Evolutionary conservation across 2,888 invertebrate genomes (phyloP).

Genomic region (Drosophila infuscata): DNA sequence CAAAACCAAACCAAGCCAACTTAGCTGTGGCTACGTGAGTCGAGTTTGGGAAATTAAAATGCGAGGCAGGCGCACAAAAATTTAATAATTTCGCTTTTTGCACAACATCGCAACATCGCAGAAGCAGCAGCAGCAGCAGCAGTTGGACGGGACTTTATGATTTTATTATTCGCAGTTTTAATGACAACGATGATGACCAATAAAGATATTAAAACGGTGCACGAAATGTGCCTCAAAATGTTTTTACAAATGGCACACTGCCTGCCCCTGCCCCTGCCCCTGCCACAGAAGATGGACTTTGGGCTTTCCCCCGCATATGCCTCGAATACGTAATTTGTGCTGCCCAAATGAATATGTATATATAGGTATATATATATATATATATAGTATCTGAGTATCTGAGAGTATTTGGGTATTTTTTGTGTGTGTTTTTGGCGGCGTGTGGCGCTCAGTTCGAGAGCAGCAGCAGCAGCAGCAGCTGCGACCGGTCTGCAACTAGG

Average conservation of each 20-base stretch:
- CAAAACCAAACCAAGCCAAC: constrained; percentile 26
- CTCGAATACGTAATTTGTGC: constrained; percentile 60
- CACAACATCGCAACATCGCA: constrained; percentile 41
- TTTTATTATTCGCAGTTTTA: constrained; percentile 78
- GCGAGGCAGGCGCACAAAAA: constrained; percentile 66
- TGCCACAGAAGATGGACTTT: constrained; percentile 22
- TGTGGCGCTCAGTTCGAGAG: constrained; percentile 62
- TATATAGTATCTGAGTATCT: background rate
- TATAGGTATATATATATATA: constrained; percentile 49
- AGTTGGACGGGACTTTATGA: constrained; percentile 55
- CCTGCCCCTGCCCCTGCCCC: constrained; percentile 21
- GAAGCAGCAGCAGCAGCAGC: constrained; percentile 10
- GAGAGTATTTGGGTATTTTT: constrained; percentile 46
- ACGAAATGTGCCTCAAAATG: constrained; percentile 77
- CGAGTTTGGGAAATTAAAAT: constrained; percentile 60
- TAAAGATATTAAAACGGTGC: constrained; percentile 81
- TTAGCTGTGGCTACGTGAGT: constrained; percentile 64
- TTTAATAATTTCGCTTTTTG: constrained; percentile 82
- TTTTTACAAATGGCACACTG: constrained; percentile 71
- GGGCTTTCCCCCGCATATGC: constrained; percentile 67
- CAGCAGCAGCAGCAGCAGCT: constrained; percentile 18
- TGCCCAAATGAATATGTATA: constrained; percentile 68
- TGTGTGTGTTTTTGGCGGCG: constrained; percentile 40
- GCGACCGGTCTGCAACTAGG: constrained; percentile 11
- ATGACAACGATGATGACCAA: constrained; percentile 79